Percentiles rank a stretch among this genome's conserved stretches.
Conservation (phyloP, 2,113 vertebrate species). For the Artemisiospiza belli region DNA sequence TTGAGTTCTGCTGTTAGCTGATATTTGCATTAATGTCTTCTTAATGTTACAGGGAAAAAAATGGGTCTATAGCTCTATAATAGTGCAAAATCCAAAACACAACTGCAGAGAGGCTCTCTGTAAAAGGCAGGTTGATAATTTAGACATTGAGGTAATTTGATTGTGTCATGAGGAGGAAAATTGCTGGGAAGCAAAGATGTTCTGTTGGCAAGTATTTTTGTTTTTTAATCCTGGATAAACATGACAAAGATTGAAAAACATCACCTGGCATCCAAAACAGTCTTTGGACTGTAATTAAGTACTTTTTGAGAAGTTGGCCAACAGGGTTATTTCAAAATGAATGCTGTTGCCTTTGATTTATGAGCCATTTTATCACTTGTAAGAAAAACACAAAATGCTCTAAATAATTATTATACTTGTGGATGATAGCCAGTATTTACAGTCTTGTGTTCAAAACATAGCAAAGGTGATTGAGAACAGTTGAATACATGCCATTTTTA, state of each 20-base stretch:
- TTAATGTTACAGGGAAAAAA: neutral
- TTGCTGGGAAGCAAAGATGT: neutral
- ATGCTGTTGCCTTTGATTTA: neutral
- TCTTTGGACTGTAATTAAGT: neutral
- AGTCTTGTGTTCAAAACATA: neutral
- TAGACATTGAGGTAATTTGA: neutral
- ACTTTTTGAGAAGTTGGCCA: neutral
- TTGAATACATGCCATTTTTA: neutral
- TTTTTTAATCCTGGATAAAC: constrained; percentile 14
- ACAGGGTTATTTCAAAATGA: neutral
- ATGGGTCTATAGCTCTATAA: neutral
- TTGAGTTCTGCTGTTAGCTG: neutral
- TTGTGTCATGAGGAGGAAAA: neutral
- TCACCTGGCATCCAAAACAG: neutral
- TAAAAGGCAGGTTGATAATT: neutral
- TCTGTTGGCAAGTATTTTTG: neutral
- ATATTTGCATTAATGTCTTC: neutral
- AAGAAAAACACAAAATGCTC: neutral
- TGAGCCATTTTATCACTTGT: neutral
- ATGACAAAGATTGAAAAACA: neutral
- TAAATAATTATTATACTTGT: neutral
- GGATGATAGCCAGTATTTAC: neutral
- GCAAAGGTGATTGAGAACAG: neutral
- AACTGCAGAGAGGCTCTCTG: neutral
- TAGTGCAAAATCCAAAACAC: neutral